Conservation (phyloP, 2,888 invertebrate species). For the Dolichopus griseipennis region DNA sequence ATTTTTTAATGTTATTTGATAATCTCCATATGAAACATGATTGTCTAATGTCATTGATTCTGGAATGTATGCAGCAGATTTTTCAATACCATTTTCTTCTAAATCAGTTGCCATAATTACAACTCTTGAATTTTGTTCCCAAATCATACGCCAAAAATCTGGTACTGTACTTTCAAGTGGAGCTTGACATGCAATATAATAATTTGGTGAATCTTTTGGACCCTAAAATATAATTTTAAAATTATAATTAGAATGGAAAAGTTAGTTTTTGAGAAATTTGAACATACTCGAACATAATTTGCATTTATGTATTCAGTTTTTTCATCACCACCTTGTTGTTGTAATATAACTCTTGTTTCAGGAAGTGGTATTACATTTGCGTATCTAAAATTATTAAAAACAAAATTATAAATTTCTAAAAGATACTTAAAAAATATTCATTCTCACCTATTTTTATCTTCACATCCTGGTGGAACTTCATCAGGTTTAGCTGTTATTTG, state of each 20-base stretch:
- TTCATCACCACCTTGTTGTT: constrained; percentile 61
- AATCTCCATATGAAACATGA: constrained; percentile 78
- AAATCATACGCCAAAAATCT: constrained; percentile 94
- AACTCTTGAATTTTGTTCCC: constrained; percentile 86
- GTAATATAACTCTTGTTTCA: constrained; percentile 75
- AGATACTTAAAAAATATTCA: constrained; percentile 8
- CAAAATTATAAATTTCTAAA: constrained; percentile 10
- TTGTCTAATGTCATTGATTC: constrained; percentile 87
- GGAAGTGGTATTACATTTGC: constrained; percentile 92
- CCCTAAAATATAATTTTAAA: constrained; percentile 55
- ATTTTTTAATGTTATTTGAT: constrained; percentile 76
- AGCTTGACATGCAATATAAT: constrained; percentile 88
- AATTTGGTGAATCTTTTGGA: constrained; percentile 69
- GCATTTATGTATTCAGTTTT: constrained; percentile 89
- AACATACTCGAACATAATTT: constrained; percentile 78
- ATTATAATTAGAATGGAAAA: not conserved
- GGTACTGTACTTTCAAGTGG: constrained; percentile 73
- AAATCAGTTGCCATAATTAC: constrained; percentile 86
- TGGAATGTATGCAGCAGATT: constrained; percentile 85
- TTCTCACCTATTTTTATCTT: constrained; percentile 67
- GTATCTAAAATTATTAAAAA: constrained; percentile 47
- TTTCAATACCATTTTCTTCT: constrained; percentile 80
- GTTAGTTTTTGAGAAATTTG: not conserved
- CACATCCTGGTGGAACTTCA: constrained; percentile 78
- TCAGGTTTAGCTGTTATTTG: constrained; percentile 68